These are phyloP conservation scores for Thripadectes ignobilis DNA, from an alignment of 2,797 vertebrate genomes.

Conservation along the genomic window DNA sequence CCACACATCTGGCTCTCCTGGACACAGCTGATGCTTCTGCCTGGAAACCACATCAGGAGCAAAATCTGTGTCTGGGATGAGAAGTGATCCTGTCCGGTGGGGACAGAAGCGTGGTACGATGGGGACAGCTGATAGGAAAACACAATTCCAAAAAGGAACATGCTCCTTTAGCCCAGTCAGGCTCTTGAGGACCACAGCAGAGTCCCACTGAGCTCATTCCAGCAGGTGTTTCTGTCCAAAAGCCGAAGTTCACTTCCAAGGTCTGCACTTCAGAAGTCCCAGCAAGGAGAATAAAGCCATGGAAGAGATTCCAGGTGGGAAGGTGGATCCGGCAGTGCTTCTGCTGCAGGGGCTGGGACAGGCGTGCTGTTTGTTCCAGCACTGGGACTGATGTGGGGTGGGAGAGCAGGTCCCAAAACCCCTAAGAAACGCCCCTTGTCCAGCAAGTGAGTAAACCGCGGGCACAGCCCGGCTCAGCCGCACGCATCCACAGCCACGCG, in stretches of 20 bases:
- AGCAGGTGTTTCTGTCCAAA: background rate
- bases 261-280: background rate
- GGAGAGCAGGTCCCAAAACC: background rate
- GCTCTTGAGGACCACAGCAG: background rate
- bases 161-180: background rate
- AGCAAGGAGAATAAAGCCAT: background rate
- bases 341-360: background rate
- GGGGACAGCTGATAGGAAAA: background rate
- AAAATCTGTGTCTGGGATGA: background rate
- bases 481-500: background rate
- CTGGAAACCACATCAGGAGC: background rate
- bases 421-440: background rate
- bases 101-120: fast-evolving
- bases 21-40: background rate
- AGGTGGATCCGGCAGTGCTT: background rate
- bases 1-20: background rate
- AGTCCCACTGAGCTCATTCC: background rate
- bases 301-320: background rate
- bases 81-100: fast-evolving
- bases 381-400: fast-evolving
- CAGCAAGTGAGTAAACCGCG: background rate
- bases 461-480: background rate
- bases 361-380: background rate
- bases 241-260: background rate
- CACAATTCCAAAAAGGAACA: background rate